Evolutionary conservation across 37 sponge, comb jelly and placozoan genomes (phyloP), one percentile per base, ranked within the genome.

Genomic region (Crambe crambe): DNA sequence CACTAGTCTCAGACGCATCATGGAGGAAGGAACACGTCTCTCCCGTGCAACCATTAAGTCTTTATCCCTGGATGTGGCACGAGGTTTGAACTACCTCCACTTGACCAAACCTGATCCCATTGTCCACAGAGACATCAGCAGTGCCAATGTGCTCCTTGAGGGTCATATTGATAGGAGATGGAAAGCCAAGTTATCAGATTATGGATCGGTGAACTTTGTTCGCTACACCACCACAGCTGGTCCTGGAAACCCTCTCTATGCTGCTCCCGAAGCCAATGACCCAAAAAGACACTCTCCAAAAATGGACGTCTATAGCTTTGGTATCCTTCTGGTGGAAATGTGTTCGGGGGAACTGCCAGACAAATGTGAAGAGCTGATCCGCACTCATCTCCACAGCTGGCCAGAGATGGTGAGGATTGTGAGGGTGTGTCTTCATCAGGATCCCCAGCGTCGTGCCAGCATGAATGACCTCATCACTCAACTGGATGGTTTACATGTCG

Each of bases 271-370:
- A 37, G 82, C 80, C 10, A 31, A n/a, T 63, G 57, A 59, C 56
- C 68, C 77, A 17, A 70, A 42, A 17, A 74, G 27, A 26, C 91
- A 90, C 36, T 77, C 72, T 21, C 76, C 87, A 18, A 87, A 86
- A 37, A 85, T 91, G 79, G 92, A 91, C 59, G 86, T 85, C n/a
- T 90, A 66, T 79, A 90, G 91, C 42, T 85, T 78, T 61, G 91
- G 91, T 1, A 65, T 90, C 0, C 75, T 90, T 32, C 67, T 82
- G 68, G n/a, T 82, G 25, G 91, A 90, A 75, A 80, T 90, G 83
- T 70, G 72, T 39, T 30, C 79, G 51, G 70, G 77, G 8, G 38
- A 76, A 32, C 67, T 84, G 10, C 81, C 85, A 32, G 81, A 84
- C 31, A 29, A 54, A 20, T 18, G 3, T 3, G 68, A 43, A 38